Evolutionary conservation across 2,113 vertebrate species (phyloP), one percentile per base, ranked within the genome.

Genomic region (Syngnathus floridae): DNA sequence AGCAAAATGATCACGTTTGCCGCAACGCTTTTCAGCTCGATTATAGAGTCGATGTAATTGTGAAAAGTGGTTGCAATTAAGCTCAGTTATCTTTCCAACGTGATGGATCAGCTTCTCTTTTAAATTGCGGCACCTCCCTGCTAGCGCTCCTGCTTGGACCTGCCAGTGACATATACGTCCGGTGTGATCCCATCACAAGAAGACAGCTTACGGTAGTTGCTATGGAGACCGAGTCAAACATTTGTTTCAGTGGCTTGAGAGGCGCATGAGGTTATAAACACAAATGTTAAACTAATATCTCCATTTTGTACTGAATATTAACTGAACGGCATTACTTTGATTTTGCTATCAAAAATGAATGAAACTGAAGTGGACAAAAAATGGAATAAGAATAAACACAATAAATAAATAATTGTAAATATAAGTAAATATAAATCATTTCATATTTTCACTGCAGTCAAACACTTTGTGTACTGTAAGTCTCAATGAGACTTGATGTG

Each of bases 141-240:
- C 62, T 66, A 14, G 31, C 52, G 22, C 4, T 26, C 52, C 21
- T 0, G 12, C 13, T n/a, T 7, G 13, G 11, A 55, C 8, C 52
- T 14, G 26, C 52, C 13, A 14, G 13, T 56, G 54, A 56, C 54
- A 17, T 22, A 22, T 17, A 31, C 26, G 22, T 16, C 26, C 8
- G 5, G 54, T 14, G 31, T 37, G 55, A 36, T 16, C 31, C 7
- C 12, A 17, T 57, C 35, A 31, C 26, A 36, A 17, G 80, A 73
- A 67, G 68, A 74, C 69, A 77, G 79, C 82, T 85, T 84, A 83
- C 63, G 82, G 72, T 71, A 84, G 88, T 91, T 90, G 88, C 88
- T 86, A 90, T 89, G 88, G 90, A 79, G 86, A 90, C 87, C 58
- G 78, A 81, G 81, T 80, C 75, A 84, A 77, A 68, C 69, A 77